Evolutionary conservation across 2,797 vertebrate genomes (phyloP), one percentile per base, ranked within the genome.

Genomic region (Tinamus major): DNA sequence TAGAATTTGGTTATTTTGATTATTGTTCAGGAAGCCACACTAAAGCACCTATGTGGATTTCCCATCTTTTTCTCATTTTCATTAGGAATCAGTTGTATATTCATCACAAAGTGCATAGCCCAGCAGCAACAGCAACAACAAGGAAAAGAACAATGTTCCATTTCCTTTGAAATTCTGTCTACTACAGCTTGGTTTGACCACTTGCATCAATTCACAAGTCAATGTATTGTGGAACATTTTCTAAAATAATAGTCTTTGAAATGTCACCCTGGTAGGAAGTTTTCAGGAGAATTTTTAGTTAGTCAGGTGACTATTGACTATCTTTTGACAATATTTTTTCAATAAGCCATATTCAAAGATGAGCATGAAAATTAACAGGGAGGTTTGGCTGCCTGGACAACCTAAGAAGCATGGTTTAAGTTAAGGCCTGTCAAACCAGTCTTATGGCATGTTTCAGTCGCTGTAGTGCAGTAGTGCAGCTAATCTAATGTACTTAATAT

Each of bases 111-210:
- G 33, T 84, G 70, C 39, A 19, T 20, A 55, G 44, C 33, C 87
- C 35, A 87, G 42, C 42, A 74, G 41, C 27, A 51, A 74, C 63
- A 78, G 83, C 78, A 94, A n/a, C 58, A 35, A 9, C 63, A 72
- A 61, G 27, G n/a, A 20, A 79, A 89, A 87, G 39, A 90, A 53
- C 24, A 14, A 26, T 61, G 33, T 64, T 62, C 13, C 42, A 24
- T 79, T 93, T 94, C 81, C 79, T 76, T 89, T 58, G 27, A 94
- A 68, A 82, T 70, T 74, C 35, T 91, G 76, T 72, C 46, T 79
- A 53, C 51, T 82, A 24, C 33, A 89, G 81, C 24, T 46, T 21
- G 14, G 41, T 72, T 79, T 89, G 75, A 87, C 76, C 58, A 71
- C 87, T 84, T 87, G 21, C 51, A 87, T 79, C 42, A 29, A 29